Conservation (phyloP, 2,888 invertebrate species). For the Melanostoma mellinum region DNA sequence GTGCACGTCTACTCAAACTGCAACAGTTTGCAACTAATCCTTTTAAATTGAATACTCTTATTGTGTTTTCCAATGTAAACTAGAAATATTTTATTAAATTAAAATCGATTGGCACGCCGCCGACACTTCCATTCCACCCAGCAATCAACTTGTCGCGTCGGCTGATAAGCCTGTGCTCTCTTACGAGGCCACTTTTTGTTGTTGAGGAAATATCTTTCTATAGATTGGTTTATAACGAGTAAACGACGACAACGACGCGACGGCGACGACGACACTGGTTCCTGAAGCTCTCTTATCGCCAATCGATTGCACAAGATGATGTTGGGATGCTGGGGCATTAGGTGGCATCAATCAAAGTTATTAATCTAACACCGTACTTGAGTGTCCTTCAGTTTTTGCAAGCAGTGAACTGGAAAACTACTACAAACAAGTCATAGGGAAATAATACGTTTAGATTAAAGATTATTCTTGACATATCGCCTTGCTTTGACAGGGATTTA, state of each 20-base stretch:
- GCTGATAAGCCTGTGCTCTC: slow-evolving; percentile 9
- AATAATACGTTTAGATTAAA: no score
- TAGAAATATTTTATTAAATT: slow-evolving; percentile 27
- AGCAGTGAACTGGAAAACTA: not conserved
- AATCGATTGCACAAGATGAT: slow-evolving; percentile 8
- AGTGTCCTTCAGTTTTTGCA: not conserved
- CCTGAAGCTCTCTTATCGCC: not conserved
- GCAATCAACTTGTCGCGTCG: not conserved
- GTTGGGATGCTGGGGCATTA: not conserved
- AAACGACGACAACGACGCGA: not conserved
- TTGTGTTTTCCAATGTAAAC: not conserved
- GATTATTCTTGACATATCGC: no score
- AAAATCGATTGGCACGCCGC: slow-evolving; percentile 4
- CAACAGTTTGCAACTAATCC: no score
- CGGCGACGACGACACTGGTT: not conserved
- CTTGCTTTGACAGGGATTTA: no score
- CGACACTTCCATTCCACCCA: not conserved
- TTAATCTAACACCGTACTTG: not conserved
- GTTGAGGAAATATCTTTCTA: no score
- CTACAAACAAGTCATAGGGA: no score
- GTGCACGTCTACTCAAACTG: no score
- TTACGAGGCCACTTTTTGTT: not conserved
- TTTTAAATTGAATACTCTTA: no score
- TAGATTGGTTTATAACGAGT: no score
- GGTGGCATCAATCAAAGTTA: slow-evolving; percentile 16